A percentile compares a stretch with the other conserved stretches of the same genome.
Evolutionary conservation across 2,113 vertebrate species (phyloP).

Genomic region (Perca schrenkii): DNA sequence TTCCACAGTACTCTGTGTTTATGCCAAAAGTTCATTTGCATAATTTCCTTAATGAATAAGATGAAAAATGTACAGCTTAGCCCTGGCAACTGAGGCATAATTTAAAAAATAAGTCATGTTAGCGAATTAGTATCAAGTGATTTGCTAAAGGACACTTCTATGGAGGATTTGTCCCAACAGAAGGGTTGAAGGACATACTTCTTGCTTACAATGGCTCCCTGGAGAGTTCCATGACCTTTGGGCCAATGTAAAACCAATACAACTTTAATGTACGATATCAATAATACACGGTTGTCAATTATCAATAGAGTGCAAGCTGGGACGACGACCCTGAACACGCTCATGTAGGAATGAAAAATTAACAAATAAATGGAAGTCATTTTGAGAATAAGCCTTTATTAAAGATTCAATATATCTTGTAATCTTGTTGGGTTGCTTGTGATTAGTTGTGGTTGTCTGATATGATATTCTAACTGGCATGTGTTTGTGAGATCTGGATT

Average conservation of each 20-base stretch:
- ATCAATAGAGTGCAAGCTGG: background rate
- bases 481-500: background rate
- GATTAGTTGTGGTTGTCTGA: background rate
- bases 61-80: slow-evolving; percentile 30
- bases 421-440: background rate
- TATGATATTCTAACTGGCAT: background rate
- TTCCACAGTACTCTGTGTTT: slow-evolving; percentile 21
- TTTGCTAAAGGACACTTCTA: slow-evolving; percentile 1
- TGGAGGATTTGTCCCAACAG: background rate
- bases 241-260: background rate
- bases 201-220: background rate
- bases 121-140: background rate
- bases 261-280: slow-evolving; percentile 28
- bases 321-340: background rate
- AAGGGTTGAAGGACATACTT: background rate
- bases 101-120: background rate
- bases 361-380: background rate
- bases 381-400: slow-evolving; percentile 12
- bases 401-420: background rate
- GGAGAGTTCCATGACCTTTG: background rate
- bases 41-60: slow-evolving; percentile 48
- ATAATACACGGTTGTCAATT: slow-evolving; percentile 34
- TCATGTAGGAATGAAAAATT: slow-evolving; percentile 9
- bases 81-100: background rate
- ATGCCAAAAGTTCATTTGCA: slow-evolving; percentile 56